Base-by-base conservation (phyloP, 92 coral and sea anemone genomes). In the Blastomussa wellsi region DNA sequence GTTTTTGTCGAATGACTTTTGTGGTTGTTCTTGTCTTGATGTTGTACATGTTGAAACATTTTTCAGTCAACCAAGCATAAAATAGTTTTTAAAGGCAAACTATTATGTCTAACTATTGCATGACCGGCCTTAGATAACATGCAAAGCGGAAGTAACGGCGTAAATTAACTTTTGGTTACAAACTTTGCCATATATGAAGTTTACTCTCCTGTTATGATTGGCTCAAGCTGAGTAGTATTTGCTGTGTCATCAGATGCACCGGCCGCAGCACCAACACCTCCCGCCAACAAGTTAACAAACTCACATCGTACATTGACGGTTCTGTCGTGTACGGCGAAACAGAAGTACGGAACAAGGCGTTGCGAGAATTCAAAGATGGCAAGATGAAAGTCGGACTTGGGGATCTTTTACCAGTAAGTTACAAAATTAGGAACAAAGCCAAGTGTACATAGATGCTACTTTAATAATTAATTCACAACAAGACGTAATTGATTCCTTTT, bases 281-380 rank as follows among this genome's bases (percentile, higher is more conserved):
- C 31, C n/a, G 68, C 9, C 68, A 62, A 26, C 68, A 62, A 11
- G 33, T 62, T 1, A 62, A 62, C 33, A 62, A 62, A 29, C 14
- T 62, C 24, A 83, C 93, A 29, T 91, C 97, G 29, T 93, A 86
- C 73, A 93, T 93, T 72, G 97, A 93, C 84, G 97, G 97, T 7
- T 87, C 92, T 47, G 89, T 91, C 19, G 90, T 93, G 71, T 93
- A 93, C 89, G 97, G 68, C 4, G 68, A 62, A 62, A 62, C 68
- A 62, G 68, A 62, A 28, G 68, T 13, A 62, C 92, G 98, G 57
- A 86, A 86, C 53, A 89, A 60, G 44, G 77, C 84, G 37, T 86
- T 94, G 24, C 60, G 98, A 68, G 89, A 90, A 70, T 87, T 89
- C 69, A 86, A 86, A 76, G 67, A 90, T 26, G 98, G 98, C 7